These are phyloP conservation scores for Antennarius striatus DNA, from an alignment of 2,113 vertebrate genomes.

Conservation along the genomic window DNA sequence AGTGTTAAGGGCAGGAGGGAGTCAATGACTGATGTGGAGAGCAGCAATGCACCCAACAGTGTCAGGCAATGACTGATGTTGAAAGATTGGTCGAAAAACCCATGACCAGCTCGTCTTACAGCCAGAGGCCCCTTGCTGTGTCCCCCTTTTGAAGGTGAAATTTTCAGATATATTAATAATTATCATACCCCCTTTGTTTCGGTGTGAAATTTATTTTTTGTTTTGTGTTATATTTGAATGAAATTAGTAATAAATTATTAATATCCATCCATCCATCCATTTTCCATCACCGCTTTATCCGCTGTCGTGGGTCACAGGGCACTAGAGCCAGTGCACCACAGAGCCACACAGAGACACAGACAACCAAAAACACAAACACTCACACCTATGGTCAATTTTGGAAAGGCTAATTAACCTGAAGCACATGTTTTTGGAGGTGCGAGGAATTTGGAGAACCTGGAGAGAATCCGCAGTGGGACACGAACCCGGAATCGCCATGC, in stretches of 20 bases:
- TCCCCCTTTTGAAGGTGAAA: conserved; percentile 38
- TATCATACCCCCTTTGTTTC: conserved; percentile 5
- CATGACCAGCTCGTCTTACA: conserved; percentile 47
- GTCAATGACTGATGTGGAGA: conserved; percentile 58
- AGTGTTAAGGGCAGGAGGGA: conserved; percentile 56
- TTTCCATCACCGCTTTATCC: too few relatives aligned
- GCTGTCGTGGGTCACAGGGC: too few relatives aligned
- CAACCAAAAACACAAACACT: too few relatives aligned
- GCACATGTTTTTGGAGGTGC: too few relatives aligned
- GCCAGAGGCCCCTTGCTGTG: conserved; percentile 45
- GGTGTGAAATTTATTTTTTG: conserved; percentile 27
- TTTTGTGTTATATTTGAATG: conserved; percentile 29
- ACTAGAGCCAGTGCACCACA: too few relatives aligned
- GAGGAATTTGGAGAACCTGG: too few relatives aligned
- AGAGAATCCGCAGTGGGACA: too few relatives aligned
- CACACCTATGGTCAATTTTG: too few relatives aligned
- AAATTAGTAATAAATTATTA: conserved; percentile 31
- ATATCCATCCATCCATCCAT: too few relatives aligned
- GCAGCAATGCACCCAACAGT: conserved; percentile 39
- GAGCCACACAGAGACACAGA: too few relatives aligned
- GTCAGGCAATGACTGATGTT: conserved; percentile 74
- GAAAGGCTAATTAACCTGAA: too few relatives aligned
- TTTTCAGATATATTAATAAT: conserved; percentile 51
- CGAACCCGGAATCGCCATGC: too few relatives aligned
- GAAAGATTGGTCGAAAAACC: conserved; percentile 65